phyloP scores from a whole-genome alignment of 2,888 invertebrate genomes.

The Dasypolia templi region DNA sequence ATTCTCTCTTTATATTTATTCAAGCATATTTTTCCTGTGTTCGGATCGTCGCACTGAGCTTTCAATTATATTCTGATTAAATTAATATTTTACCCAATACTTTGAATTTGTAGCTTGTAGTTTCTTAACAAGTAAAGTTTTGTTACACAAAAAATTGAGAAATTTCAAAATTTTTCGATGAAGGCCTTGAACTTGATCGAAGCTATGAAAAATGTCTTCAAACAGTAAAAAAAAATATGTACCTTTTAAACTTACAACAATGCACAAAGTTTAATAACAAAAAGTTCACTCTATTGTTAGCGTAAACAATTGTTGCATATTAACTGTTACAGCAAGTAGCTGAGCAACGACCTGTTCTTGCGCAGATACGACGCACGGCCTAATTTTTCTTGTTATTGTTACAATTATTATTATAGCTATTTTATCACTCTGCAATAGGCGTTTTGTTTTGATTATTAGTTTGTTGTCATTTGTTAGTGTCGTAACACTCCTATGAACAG shows the following conservation, averaged over 20 bases:
- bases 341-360: too few relatives aligned
- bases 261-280: not conserved
- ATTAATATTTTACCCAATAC: not conserved
- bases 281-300: slow-evolving; percentile 1
- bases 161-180: not conserved
- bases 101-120: not conserved
- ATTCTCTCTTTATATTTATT: slow-evolving; percentile 20
- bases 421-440: too few relatives aligned
- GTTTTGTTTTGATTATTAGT: too few relatives aligned
- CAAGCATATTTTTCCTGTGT: slow-evolving; percentile 10
- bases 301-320: not conserved
- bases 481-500: slow-evolving; percentile 2
- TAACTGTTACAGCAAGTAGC: too few relatives aligned
- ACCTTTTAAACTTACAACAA: not conserved
- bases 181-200: not conserved
- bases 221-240: slow-evolving; percentile 27
- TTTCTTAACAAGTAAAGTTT: slow-evolving; percentile 2
- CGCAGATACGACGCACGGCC: too few relatives aligned
- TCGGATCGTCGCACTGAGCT: slow-evolving; percentile 2
- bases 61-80: slow-evolving; percentile 19
- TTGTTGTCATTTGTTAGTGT: too few relatives aligned
- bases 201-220: slow-evolving; percentile 1
- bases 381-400: too few relatives aligned
- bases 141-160: not conserved
- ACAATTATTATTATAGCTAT: too few relatives aligned